These are phyloP conservation scores for Cerastoderma edule DNA, from an alignment of 2,888 invertebrate genomes.

Conservation along the genomic window DNA sequence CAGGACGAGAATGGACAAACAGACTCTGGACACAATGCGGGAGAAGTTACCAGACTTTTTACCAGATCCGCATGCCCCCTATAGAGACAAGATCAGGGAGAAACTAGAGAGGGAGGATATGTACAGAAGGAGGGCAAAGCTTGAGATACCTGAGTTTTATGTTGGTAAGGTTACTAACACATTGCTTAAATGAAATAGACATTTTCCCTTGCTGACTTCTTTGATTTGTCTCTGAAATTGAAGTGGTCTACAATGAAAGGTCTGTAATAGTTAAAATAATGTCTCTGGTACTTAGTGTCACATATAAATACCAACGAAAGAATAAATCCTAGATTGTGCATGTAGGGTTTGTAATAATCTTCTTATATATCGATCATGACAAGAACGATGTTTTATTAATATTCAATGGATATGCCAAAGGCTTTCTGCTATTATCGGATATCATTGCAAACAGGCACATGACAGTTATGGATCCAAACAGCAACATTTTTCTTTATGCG, in stretches of 20 bases:
- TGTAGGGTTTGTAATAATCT: no score
- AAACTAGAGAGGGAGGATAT: constrained; percentile 96
- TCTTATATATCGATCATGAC: no score
- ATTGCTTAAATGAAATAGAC: background rate
- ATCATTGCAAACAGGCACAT: no score
- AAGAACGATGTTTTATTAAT: no score
- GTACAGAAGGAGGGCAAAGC: constrained; percentile 91
- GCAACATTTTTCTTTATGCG: no score
- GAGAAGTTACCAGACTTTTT: constrained; percentile 93
- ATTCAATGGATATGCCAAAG: no score
- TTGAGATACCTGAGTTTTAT: constrained; percentile 99
- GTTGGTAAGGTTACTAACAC: constrained; percentile 88
- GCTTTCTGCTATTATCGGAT: no score
- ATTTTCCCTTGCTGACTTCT: background rate
- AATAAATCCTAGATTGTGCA: no score
- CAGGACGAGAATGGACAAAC: background rate
- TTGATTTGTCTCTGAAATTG: no score
- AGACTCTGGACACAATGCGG: background rate
- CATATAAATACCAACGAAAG: no score
- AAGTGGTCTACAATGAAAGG: no score
- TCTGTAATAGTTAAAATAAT: background rate
- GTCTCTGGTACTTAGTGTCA: background rate
- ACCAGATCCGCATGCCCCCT: constrained; percentile 92
- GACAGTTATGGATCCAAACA: no score
- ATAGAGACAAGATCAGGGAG: constrained; percentile 92